Percentiles rank a stretch among this genome's conserved stretches.
phyloP scores from a whole-genome alignment of 2,797 vertebrate genomes.

The Odontamblyopus lacepedii region DNA sequence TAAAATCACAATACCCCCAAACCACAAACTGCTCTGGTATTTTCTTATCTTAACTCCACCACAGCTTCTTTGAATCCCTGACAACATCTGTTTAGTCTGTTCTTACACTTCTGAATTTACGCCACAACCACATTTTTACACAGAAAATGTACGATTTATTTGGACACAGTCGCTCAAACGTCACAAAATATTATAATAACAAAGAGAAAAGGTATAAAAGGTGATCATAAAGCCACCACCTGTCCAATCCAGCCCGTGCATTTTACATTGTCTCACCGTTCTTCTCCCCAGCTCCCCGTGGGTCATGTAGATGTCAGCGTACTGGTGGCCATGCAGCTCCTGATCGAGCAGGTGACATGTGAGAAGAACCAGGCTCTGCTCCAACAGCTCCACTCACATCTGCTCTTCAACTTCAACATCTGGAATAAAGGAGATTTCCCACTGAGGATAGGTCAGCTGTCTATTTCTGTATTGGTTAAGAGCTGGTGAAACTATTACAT shows the following conservation, averaged over 20 bases:
- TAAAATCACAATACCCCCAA: conserved; percentile 25
- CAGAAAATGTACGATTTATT: no score
- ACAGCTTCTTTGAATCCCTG: not conserved
- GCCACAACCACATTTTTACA: no score
- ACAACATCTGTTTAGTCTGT: not conserved
- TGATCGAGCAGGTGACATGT: conserved; percentile 90
- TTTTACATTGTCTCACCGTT: no score
- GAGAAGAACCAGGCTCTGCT: conserved; percentile 91
- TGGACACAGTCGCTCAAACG: no score
- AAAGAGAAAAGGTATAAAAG: no score
- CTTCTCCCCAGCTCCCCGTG: conserved; percentile 80
- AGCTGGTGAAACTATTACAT: not conserved
- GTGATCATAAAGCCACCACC: no score
- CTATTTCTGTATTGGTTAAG: conserved; percentile 7
- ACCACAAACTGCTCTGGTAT: conserved; percentile 26
- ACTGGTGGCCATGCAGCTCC: conserved; percentile 88
- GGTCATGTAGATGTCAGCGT: conserved; percentile 92
- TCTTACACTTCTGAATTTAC: no score
- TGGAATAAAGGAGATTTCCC: conserved; percentile 98
- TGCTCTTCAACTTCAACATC: conserved; percentile 95
- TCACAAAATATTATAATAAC: no score
- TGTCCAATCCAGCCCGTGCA: no score
- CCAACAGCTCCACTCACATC: conserved; percentile 91
- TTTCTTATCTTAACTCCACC: conserved; percentile 24
- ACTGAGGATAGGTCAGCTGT: conserved; percentile 87